Percentiles rank a stretch among this genome's conserved stretches.
phyloP scores from a whole-genome alignment of 2,888 invertebrate genomes.

The Acrobasis suavella region DNA sequence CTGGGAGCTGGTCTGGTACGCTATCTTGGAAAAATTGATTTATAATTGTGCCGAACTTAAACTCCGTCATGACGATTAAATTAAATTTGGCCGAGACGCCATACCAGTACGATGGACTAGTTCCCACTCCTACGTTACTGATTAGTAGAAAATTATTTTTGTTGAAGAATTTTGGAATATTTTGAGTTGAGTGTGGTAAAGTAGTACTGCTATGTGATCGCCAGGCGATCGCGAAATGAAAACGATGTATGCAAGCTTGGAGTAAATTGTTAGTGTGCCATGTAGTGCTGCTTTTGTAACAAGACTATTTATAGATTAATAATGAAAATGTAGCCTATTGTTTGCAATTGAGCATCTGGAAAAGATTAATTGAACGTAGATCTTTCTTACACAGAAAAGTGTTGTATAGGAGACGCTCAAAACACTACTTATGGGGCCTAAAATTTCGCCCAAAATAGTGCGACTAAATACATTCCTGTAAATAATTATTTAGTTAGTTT shows the following conservation, averaged over 20 bases:
- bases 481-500: conserved; percentile 45
- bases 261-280: conserved; percentile 2
- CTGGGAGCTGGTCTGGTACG: no score
- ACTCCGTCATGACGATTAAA: no score
- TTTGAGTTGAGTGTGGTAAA: conserved; percentile 5
- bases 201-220: conserved; percentile 15
- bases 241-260: not conserved
- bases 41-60: no score
- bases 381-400: not conserved
- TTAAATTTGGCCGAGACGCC: no score
- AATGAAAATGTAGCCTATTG: conserved; percentile 2
- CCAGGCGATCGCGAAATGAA: conserved; percentile 8
- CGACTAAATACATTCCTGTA: conserved; percentile 63
- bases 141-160: not conserved
- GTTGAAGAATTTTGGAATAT: not conserved
- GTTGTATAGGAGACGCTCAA: conserved; percentile 16
- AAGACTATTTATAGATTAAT: not conserved
- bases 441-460: conserved; percentile 25
- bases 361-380: not conserved
- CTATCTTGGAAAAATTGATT: no score
- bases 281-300: conserved; percentile 8
- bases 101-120: not conserved
- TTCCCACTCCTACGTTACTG: not conserved
- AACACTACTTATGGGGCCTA: conserved; percentile 14
- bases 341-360: conserved; percentile 5